Conservation (phyloP, 2,113 vertebrate species). For the Hypomesus transpacificus region DNA sequence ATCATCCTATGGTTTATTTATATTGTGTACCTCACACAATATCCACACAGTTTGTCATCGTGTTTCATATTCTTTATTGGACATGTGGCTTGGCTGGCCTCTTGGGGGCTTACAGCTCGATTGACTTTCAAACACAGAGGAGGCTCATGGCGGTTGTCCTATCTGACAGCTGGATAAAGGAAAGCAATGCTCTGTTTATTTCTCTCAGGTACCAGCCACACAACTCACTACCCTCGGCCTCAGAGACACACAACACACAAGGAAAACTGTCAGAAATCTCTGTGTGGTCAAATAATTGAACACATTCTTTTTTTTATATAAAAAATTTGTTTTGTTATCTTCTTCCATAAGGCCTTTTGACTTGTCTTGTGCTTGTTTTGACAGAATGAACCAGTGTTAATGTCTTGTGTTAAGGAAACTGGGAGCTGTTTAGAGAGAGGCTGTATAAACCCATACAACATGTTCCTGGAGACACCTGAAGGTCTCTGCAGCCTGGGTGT, state of each 20-base stretch:
- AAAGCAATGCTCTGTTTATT: too few relatives aligned
- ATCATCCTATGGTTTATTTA: too few relatives aligned
- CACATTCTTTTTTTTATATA: too few relatives aligned
- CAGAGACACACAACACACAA: too few relatives aligned
- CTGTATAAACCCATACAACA: constrained; percentile 22
- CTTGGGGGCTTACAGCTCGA: not conserved
- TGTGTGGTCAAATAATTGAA: too few relatives aligned
- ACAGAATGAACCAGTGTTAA: too few relatives aligned
- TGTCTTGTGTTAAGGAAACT: not conserved
- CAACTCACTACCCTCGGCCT: too few relatives aligned
- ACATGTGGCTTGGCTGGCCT: not conserved
- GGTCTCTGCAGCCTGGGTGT: constrained; percentile 24
- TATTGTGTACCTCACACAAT: not conserved
- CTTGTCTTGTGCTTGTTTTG: too few relatives aligned
- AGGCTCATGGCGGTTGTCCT: not conserved
- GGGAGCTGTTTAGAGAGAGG: constrained; percentile 4
- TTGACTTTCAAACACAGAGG: not conserved
- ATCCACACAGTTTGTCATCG: not conserved
- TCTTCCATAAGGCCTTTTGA: too few relatives aligned
- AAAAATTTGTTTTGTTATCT: too few relatives aligned
- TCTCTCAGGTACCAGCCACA: too few relatives aligned
- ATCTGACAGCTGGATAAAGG: not conserved
- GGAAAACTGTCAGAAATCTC: too few relatives aligned
- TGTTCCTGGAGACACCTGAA: constrained; percentile 30
- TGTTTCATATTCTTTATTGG: not conserved